A percentile compares a stretch with the other conserved stretches of the same genome.
Evolutionary conservation across 92 coral and sea anemone species (phyloP).

Genomic region (Palythoa heliodiscus): DNA sequence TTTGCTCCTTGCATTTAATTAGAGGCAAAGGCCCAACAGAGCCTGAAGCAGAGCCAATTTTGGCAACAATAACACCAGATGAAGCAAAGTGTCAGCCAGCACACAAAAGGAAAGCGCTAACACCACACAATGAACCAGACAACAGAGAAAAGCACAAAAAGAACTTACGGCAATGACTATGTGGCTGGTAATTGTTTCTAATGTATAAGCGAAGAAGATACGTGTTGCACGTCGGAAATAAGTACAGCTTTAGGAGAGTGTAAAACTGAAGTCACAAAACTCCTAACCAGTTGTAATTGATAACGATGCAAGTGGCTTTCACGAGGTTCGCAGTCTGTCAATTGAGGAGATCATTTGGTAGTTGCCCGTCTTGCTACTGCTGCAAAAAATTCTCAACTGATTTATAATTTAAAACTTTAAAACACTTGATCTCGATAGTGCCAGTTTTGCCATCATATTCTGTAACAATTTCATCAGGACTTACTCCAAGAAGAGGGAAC

Average conservation of each 20-base stretch:
- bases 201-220: background rate
- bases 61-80: background rate
- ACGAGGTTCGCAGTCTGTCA: background rate
- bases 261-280: slow-evolving; percentile 55
- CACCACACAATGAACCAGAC: background rate
- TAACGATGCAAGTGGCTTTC: slow-evolving; percentile 24
- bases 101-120: background rate
- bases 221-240: background rate
- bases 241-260: slow-evolving; percentile 50
- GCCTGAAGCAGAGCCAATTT: background rate
- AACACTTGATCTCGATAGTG: background rate
- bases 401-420: background rate
- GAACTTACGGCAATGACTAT: background rate
- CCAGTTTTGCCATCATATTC: too few relatives aligned
- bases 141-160: background rate
- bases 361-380: background rate
- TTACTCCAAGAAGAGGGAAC: slow-evolving; percentile 53
- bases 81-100: background rate
- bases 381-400: background rate
- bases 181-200: background rate
- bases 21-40: background rate
- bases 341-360: background rate
- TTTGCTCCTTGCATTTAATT: background rate
- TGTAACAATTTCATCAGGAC: slow-evolving; percentile 40
- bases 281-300: slow-evolving; percentile 47